Percentiles rank a stretch among this genome's conserved stretches.
These are phyloP conservation scores for Willisornis vidua DNA, from an alignment of 2,113 vertebrate genomes.

Conservation along the genomic window DNA sequence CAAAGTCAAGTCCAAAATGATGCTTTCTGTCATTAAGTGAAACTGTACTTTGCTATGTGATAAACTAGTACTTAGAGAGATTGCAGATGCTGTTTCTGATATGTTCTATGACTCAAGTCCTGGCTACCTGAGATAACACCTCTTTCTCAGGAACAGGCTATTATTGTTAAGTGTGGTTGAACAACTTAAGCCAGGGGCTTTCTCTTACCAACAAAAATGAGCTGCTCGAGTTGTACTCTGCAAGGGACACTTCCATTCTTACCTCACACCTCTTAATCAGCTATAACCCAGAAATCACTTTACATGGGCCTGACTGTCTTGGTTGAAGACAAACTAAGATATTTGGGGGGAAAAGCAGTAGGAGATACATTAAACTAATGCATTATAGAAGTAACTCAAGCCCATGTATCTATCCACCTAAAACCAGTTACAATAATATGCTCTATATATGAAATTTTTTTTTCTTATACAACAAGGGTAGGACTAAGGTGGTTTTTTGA, in stretches of 20 bases:
- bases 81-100: background rate
- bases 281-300: background rate
- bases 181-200: background rate
- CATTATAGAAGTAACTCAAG: background rate
- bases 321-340: background rate
- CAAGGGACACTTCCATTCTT: background rate
- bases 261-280: background rate
- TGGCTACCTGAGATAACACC: background rate
- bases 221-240: background rate
- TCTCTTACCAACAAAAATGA: background rate
- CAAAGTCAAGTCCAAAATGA: background rate
- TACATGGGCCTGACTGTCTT: accelerated
- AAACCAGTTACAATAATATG: background rate
- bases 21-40: background rate
- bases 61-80: background rate
- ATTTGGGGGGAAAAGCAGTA: accelerated
- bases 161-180: background rate
- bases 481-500: background rate
- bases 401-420: accelerated
- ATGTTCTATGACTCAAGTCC: background rate
- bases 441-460: background rate
- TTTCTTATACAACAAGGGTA: background rate
- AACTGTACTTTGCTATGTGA: background rate
- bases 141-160: background rate
- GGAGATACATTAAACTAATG: background rate